Evolutionary conservation across 1,140 invertebrate species (phyloP), one percentile per base, ranked within the genome.

Genomic region (Platorchestia sp.): DNA sequence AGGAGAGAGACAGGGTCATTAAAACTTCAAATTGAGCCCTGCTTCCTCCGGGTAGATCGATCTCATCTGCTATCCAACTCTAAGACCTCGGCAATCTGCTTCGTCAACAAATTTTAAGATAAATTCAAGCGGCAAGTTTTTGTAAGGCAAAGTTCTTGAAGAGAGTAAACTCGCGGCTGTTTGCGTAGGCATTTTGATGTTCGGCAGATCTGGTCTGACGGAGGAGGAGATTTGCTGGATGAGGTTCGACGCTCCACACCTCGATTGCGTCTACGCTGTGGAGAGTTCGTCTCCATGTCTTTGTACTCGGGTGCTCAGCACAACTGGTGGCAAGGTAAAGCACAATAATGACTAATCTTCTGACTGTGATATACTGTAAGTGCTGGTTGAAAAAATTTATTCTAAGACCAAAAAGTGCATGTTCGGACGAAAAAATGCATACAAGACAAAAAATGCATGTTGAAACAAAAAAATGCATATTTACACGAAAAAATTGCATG

Each of bases 81-180:
- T 27, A 75, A 75, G 59, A 75, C 59, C 59, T 75, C 7, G 59
- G 59, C 59, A 75, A 75, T 75, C 59, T 75, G 59, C 59, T 75
- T 75, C 59, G 59, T 75, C 59, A 75, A 75, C 59, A 75, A 75
- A 75, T 75, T 75, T 75, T 75, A 75, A 75, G 59, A 75, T 75
- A 75, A 75, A 75, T 75, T 75, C 27, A 36, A 10, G 36, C 14
- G 59, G 14, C 59, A 75, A 75, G 59, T 75, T 75, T 75, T 75
- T 75, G 1, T 36, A 75, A 10, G 59, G 10, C 36, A 75, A 75
- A 75, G 59, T 75, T 75, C 27, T 36, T 6, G 27, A 75, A 75
- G 59, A 75, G 59, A 75, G 7, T 27, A 75, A 75, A 75, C 59
- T 75, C 59, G 59, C 59, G 14, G 10, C 59, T 75, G 27, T 75